These are phyloP conservation scores for Sebastes kiyomatsui DNA, from an alignment of 2,797 vertebrate genomes.

Conservation along the genomic window DNA sequence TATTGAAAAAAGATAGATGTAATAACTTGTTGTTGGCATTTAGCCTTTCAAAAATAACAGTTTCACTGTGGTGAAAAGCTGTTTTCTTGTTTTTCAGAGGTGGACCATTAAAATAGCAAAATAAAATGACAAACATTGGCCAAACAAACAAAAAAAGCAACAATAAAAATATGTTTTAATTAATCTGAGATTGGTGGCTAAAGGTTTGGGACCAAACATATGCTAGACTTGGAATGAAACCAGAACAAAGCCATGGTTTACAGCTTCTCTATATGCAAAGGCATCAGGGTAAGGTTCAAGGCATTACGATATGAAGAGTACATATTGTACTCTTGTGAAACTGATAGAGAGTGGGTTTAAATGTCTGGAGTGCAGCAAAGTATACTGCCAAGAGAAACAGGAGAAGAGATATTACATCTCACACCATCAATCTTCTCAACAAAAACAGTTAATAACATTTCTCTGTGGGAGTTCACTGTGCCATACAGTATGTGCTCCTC, in stretches of 20 bases:
- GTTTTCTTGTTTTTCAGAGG: too few relatives aligned
- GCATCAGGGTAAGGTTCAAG: background rate
- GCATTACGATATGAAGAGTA: background rate
- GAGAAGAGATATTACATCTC: constrained; percentile 29
- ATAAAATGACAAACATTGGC: too few relatives aligned
- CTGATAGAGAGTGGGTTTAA: background rate
- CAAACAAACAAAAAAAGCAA: background rate
- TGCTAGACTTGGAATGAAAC: background rate
- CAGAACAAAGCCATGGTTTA: background rate
- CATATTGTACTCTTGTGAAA: constrained; percentile 1
- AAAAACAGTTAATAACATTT: constrained; percentile 47
- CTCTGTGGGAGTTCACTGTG: constrained; percentile 45
- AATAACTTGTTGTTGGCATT: too few relatives aligned
- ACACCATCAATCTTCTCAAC: constrained; percentile 37
- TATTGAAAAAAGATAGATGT: too few relatives aligned
- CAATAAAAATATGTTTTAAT: background rate
- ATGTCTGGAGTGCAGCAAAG: background rate
- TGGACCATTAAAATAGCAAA: too few relatives aligned
- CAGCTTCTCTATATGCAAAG: background rate
- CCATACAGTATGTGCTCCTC: constrained; percentile 19
- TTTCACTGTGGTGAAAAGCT: too few relatives aligned
- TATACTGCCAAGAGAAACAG: constrained; percentile 21
- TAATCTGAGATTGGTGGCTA: background rate
- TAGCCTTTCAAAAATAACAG: too few relatives aligned
- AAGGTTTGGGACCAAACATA: background rate